Conservation (phyloP, 2,113 vertebrate genomes). For the Pluvianellus socialis region DNA sequence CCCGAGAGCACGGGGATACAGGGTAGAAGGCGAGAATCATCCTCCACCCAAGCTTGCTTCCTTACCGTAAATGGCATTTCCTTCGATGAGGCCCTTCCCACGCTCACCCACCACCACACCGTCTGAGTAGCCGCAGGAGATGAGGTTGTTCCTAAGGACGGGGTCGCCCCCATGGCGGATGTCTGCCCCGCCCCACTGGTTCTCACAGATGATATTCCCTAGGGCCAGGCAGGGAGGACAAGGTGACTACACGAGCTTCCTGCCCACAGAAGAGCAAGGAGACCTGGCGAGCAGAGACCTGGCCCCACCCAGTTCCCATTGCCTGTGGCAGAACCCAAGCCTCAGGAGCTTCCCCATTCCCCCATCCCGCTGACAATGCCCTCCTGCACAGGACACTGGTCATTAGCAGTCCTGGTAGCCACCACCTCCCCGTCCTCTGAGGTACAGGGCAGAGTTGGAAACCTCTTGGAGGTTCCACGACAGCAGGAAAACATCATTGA, state of each 20-base stretch:
- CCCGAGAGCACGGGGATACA: not conserved
- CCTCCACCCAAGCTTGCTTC: rapidly evolving
- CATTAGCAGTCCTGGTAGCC: not conserved
- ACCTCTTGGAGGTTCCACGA: not conserved
- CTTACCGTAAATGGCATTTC: constrained; percentile 89
- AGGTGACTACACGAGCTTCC: not conserved
- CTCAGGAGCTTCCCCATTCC: not conserved
- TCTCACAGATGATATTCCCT: constrained; percentile 91
- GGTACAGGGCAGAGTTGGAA: not conserved
- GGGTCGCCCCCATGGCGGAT: constrained; percentile 88
- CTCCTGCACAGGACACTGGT: not conserved
- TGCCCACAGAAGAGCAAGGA: not conserved
- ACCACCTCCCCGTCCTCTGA: not conserved
- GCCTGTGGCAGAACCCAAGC: rapidly evolving
- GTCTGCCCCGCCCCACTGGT: constrained; percentile 90
- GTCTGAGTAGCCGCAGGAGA: constrained; percentile 88
- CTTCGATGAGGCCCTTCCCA: constrained; percentile 88
- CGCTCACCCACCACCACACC: constrained; percentile 88
- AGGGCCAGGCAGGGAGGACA: not conserved
- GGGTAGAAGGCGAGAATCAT: rapidly evolving
- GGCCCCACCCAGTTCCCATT: not conserved
- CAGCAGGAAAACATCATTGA: not conserved
- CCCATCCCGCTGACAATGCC: too few species aligned
- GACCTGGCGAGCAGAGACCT: not conserved
- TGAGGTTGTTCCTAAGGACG: constrained; percentile 86